Evolutionary conservation across 2,888 invertebrate genomes (phyloP).

Genomic region (Synanthedon andrenaeformis): DNA sequence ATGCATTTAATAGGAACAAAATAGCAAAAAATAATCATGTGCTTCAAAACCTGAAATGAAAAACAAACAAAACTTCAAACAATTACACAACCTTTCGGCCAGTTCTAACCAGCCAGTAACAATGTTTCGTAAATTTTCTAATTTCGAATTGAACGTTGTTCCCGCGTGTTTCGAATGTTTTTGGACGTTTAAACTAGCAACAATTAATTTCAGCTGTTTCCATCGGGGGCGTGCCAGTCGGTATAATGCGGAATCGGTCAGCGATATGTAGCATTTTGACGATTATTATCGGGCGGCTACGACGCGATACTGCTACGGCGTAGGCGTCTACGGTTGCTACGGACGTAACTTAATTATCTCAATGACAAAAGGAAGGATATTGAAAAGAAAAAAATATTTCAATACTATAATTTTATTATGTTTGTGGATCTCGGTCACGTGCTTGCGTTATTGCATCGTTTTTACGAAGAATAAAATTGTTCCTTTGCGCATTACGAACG

Average conservation of each 20-base stretch:
- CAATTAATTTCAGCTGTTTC: conserved; percentile 37
- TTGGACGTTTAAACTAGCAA: conserved; percentile 10
- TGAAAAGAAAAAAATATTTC: no score
- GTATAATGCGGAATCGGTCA: conserved; percentile 28
- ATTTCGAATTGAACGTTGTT: no score
- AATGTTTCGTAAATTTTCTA: no score
- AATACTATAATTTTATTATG: background rate
- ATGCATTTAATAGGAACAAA: no score
- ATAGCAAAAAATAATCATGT: no score
- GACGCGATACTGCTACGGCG: conserved; percentile 3
- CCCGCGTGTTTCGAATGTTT: no score
- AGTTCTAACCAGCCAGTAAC: no score
- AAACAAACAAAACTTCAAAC: no score
- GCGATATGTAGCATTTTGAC: conserved; percentile 40
- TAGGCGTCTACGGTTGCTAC: conserved; percentile 5
- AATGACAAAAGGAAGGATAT: background rate
- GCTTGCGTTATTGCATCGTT: conserved; percentile 5
- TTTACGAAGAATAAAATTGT: conserved; percentile 13
- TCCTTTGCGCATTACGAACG: conserved; percentile 23
- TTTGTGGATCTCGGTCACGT: conserved; percentile 6
- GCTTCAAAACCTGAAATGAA: no score
- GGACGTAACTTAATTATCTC: conserved; percentile 6
- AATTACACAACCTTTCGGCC: no score
- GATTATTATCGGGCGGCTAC: conserved; percentile 7
- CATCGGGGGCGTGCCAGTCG: conserved; percentile 7